These are phyloP conservation scores for Manacus vitellinus DNA, from an alignment of 2,113 vertebrate species.

Conservation along the genomic window DNA sequence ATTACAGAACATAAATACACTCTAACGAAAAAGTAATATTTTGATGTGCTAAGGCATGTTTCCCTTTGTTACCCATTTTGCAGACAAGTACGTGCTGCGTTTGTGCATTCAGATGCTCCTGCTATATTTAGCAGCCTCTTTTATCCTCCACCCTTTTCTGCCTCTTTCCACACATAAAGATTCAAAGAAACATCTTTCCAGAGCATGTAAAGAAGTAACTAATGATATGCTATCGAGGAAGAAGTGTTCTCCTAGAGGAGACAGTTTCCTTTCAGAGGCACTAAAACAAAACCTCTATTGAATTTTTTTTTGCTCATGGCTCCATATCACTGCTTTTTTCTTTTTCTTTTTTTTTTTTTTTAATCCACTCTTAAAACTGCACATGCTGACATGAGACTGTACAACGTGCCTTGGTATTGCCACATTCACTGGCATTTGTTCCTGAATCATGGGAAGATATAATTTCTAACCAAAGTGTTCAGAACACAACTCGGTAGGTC, in stretches of 20 bases:
- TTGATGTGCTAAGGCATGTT: conserved; percentile 18
- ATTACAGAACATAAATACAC: background rate
- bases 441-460: background rate
- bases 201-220: conserved; percentile 20
- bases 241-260: conserved; percentile 23
- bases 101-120: conserved; percentile 7
- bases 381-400: background rate
- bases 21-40: conserved; percentile 23
- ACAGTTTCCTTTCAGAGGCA: conserved; percentile 24
- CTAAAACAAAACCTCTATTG: conserved; percentile 33
- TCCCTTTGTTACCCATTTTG: conserved; percentile 27
- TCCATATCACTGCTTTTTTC: background rate
- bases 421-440: background rate
- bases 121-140: conserved; percentile 38
- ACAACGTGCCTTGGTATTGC: background rate
- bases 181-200: conserved; percentile 28
- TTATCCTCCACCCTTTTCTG: conserved; percentile 23
- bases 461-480: background rate
- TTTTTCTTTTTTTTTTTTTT: background rate
- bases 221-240: conserved; percentile 36
- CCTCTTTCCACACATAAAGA: conserved; percentile 25
- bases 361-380: background rate
- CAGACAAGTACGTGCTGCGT: background rate
- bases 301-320: background rate
- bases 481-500: background rate